These are phyloP conservation scores for Uria aalge DNA, from an alignment of 2,113 vertebrate genomes.

Conservation along the genomic window DNA sequence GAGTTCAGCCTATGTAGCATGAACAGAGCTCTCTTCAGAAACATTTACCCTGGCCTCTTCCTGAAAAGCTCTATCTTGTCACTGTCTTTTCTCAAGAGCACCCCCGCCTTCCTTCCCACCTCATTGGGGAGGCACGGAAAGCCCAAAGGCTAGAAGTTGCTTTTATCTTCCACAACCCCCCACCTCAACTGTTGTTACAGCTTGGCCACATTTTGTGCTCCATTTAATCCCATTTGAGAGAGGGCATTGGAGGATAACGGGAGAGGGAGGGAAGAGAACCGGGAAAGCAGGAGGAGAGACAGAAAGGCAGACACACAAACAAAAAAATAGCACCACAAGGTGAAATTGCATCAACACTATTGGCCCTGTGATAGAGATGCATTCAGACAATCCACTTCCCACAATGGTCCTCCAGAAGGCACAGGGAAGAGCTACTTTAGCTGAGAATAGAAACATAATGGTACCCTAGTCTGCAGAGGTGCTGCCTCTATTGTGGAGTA, in stretches of 20 bases:
- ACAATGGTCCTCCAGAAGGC: slow-evolving; percentile 26
- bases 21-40: not conserved
- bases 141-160: not conserved
- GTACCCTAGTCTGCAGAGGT: not conserved
- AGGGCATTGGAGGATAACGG: not conserved
- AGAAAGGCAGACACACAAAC: not conserved
- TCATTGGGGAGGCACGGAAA: not conserved
- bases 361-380: not conserved
- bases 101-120: not conserved
- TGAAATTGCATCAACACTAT: slow-evolving; percentile 40
- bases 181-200: not conserved
- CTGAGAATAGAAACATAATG: not conserved
- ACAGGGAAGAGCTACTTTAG: slow-evolving; percentile 35
- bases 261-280: not conserved
- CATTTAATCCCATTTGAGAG: slow-evolving; percentile 54
- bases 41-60: not conserved
- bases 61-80: not conserved
- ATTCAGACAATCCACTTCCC: slow-evolving; percentile 27
- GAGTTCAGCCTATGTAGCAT: not conserved
- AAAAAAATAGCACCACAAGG: not conserved
- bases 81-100: not conserved
- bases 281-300: not conserved
- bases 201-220: slow-evolving; percentile 50
- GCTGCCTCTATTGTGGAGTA: not conserved
- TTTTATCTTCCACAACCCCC: not conserved